Base-by-base conservation (phyloP, 53 echinoderm and acorn worm species). In the Astropecten irregularis region DNA sequence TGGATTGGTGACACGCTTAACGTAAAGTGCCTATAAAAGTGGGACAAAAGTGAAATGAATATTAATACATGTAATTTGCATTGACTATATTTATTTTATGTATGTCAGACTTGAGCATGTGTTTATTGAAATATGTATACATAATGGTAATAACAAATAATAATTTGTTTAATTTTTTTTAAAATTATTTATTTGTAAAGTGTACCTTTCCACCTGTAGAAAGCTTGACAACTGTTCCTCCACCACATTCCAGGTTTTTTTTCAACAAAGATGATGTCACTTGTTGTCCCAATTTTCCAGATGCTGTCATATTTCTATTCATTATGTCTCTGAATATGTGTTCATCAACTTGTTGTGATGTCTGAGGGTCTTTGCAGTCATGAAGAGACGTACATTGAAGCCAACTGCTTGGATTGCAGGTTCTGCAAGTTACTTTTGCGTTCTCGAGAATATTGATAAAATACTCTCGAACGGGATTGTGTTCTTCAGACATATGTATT, bases 341-440 rank as follows among this genome's bases (percentile, higher is more conserved):
- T n/a, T n/a, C n/a, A n/a, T n/a, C n/a, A n/a, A n/a, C n/a, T n/a
- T n/a, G n/a, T n/a, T n/a, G n/a, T n/a, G n/a, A n/a, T n/a, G n/a
- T 48, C 44, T 22, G 28, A 69, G 37, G 72, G 23, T 72, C 35
- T 34, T 32, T 34, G 54, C 72, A 72, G 11, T 72, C 36, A 72
- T 72, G 72, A 35, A 21, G 51, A 35, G 20, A 9, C 5, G 53
- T 52, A 20, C 1, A 52, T 35, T 72, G 51, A n/a, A 72, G 6
- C 72, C 4, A 16, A 28, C 72, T 72, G 72, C 72, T 52, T 72
- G 34, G 30, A 5, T 72, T 72, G 72, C 72, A 72, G 0, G 52
- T 35, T 52, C 20, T 72, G 29, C 72, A 72, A 32, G 34, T 5
- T 34, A 72, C 52, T 21, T 35, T 72, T 7, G 52, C 72, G 33